These are phyloP conservation scores for Gari tellinella DNA, from an alignment of 2,888 invertebrate species.

Conservation along the genomic window DNA sequence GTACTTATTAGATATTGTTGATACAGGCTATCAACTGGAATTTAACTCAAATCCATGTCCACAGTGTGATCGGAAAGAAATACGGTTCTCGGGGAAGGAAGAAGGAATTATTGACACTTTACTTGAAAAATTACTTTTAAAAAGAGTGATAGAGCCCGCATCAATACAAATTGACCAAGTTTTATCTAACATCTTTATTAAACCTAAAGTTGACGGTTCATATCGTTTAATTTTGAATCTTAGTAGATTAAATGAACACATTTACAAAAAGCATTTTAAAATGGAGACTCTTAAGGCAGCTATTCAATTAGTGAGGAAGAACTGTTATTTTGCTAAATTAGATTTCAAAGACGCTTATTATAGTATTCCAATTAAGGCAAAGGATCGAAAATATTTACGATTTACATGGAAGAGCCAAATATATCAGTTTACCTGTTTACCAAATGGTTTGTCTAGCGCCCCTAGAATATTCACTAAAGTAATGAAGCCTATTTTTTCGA, in stretches of 20 bases:
- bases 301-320: conserved; percentile 33
- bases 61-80: conserved; percentile 1
- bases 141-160: conserved; percentile 1
- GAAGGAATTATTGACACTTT: conserved; percentile 4
- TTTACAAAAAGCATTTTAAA: conserved; percentile 41
- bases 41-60: conserved; percentile 10
- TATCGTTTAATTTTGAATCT: conserved; percentile 21
- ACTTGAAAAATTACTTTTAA: conserved; percentile 4
- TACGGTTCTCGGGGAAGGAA: conserved; percentile 12
- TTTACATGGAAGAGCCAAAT: conserved; percentile 47
- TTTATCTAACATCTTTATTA: conserved; percentile 23
- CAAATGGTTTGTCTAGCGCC: conserved; percentile 41
- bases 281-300: too few relatives aligned
- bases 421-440: conserved; percentile 40
- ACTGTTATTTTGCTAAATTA: conserved; percentile 42
- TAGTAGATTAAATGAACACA: conserved; percentile 23
- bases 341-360: too few relatives aligned
- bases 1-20: conserved; percentile 16
- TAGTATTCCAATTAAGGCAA: conserved; percentile 24
- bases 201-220: conserved; percentile 13
- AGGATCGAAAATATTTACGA: conserved; percentile 35
- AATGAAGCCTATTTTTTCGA: conserved; percentile 44
- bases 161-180: not conserved
- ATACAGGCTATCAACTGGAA: conserved; percentile 17
- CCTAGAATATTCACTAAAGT: conserved; percentile 56